phyloP scores from a whole-genome alignment of 2,888 invertebrate genomes.

The Torymus tubicola region DNA sequence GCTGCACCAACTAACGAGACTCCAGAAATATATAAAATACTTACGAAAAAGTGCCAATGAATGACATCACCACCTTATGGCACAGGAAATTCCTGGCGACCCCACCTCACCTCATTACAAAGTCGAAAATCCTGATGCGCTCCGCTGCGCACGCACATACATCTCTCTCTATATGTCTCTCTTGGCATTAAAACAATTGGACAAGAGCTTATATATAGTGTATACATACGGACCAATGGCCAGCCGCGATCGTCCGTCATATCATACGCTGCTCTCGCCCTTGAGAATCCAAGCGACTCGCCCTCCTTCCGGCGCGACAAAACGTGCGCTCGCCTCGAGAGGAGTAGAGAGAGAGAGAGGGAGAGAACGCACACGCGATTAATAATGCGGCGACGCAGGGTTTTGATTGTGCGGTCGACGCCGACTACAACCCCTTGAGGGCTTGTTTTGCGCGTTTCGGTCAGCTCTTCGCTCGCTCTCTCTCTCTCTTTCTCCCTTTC shows the following conservation, averaged over 20 bases:
- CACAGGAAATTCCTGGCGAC: no score
- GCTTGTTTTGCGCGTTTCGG: neutral
- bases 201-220: neutral
- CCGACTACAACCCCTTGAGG: neutral
- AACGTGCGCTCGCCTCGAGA: neutral
- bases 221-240: neutral
- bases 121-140: neutral
- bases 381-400: slow-evolving; percentile 26
- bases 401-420: slow-evolving; percentile 4
- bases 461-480: neutral
- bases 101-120: slow-evolving; percentile 6
- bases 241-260: neutral
- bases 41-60: no score
- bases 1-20: no score
- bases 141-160: neutral
- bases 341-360: neutral
- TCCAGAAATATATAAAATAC: no score
- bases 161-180: no score
- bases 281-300: neutral
- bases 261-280: neutral
- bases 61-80: no score
- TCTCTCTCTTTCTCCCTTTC: slow-evolving; percentile 12
- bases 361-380: neutral
- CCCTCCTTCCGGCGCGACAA: slow-evolving; percentile 5
- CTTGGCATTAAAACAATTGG: slow-evolving; percentile 30